A percentile compares a stretch with the other conserved stretches of the same genome.
Evolutionary conservation across 2,797 vertebrate genomes (phyloP).

Genomic region (Clarias fuscus): DNA sequence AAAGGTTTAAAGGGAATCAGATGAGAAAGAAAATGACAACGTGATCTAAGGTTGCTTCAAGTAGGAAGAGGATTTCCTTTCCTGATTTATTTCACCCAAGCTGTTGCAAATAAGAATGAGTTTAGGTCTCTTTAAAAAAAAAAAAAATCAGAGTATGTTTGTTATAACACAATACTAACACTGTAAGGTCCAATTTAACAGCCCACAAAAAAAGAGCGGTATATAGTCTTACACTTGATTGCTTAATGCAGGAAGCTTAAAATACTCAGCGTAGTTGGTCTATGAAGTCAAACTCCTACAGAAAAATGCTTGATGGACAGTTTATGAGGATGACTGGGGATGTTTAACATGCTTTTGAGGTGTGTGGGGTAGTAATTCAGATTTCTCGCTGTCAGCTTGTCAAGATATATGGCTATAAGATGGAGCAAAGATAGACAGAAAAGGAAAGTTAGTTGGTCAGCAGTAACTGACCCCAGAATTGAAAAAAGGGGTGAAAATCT

Average conservation of each 20-base stretch:
- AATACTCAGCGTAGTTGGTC: slow-evolving; percentile 46
- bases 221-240: neutral
- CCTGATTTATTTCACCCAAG: neutral
- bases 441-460: slow-evolving; percentile 52
- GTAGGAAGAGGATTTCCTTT: neutral
- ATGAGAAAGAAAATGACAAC: neutral
- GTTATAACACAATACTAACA: neutral
- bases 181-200: neutral
- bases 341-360: slow-evolving; percentile 35
- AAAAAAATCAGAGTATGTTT: neutral
- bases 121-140: neutral
- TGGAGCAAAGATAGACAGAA: slow-evolving; percentile 8
- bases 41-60: neutral
- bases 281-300: slow-evolving; percentile 63
- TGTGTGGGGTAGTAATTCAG: slow-evolving; percentile 18
- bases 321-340: slow-evolving; percentile 28
- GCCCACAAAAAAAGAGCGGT: neutral
- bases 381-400: slow-evolving; percentile 12
- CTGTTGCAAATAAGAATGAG: neutral
- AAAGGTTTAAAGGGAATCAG: neutral
- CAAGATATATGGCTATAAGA: neutral
- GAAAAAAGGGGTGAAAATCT: slow-evolving; percentile 63
- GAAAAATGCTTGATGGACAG: slow-evolving; percentile 6
- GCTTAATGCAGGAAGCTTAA: slow-evolving; percentile 5
- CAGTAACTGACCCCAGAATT: slow-evolving; percentile 58